These are phyloP conservation scores for Trochalopteron elliotii DNA, from an alignment of 2,113 vertebrate genomes.

Conservation along the genomic window DNA sequence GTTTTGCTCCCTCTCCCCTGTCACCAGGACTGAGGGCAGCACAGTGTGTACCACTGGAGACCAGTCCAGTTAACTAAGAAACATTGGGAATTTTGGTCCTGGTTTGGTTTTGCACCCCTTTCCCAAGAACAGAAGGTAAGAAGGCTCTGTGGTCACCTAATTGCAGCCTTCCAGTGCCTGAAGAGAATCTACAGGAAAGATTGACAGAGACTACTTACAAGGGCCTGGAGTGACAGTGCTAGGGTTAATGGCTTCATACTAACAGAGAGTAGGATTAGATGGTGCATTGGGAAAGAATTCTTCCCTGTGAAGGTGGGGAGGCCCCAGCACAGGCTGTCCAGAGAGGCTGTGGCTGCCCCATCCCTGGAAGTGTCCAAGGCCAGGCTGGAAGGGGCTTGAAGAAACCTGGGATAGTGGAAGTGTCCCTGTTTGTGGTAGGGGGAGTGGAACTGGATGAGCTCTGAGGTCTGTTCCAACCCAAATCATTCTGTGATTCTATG, in stretches of 20 bases:
- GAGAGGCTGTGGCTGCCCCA: background rate
- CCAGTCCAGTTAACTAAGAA: background rate
- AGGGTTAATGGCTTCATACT: background rate
- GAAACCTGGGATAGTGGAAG: background rate
- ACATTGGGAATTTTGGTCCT: background rate
- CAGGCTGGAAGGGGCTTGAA: background rate
- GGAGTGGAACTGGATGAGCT: background rate
- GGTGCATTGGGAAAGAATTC: background rate
- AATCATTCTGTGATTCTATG: background rate
- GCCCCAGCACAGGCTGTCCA: background rate
- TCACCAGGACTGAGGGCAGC: background rate
- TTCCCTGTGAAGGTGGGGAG: background rate
- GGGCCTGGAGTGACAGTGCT: background rate
- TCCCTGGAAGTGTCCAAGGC: background rate
- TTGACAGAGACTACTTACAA: background rate
- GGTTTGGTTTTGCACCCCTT: background rate
- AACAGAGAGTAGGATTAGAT: background rate
- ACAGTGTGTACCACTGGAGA: accelerated
- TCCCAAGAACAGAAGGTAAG: background rate
- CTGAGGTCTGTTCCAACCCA: background rate
- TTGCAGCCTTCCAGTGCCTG: background rate
- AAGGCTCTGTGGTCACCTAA: background rate
- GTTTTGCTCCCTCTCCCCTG: background rate
- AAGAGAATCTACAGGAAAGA: background rate
- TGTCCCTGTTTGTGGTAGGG: background rate